Conservation (phyloP, 2,888 invertebrate genomes). For the Zhengitettix transpicula region DNA sequence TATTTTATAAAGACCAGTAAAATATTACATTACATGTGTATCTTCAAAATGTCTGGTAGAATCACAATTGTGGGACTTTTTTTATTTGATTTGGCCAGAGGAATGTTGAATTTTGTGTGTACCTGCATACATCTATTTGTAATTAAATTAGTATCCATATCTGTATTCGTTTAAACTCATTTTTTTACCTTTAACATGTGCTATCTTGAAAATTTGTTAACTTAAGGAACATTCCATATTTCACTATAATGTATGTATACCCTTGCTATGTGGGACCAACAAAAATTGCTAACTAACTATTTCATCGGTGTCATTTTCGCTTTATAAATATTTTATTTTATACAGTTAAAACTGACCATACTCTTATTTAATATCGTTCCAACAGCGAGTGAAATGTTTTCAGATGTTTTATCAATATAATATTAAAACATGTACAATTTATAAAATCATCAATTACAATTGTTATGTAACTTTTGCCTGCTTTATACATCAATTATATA, state of each 20-base stretch:
- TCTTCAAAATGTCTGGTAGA: too few relatives aligned
- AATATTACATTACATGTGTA: too few relatives aligned
- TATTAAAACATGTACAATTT: slow-evolving; percentile 9
- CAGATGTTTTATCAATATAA: not conserved
- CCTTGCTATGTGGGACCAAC: slow-evolving; percentile 14
- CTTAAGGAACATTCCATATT: slow-evolving; percentile 5
- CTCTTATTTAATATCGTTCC: slow-evolving; percentile 1
- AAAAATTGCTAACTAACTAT: not conserved
- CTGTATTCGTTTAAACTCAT: not conserved
- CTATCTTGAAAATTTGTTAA: not conserved
- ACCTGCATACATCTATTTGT: too few relatives aligned
- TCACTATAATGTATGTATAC: slow-evolving; percentile 5
- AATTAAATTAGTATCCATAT: too few relatives aligned
- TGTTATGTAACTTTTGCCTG: slow-evolving; percentile 7
- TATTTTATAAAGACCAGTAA: too few relatives aligned
- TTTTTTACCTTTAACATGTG: not conserved
- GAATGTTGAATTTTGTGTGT: too few relatives aligned
- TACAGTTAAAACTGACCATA: too few relatives aligned
- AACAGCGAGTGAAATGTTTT: slow-evolving; percentile 8
- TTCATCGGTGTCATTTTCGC: not conserved
- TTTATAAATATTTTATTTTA: not conserved
- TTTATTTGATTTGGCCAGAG: too few relatives aligned
- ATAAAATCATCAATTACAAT: slow-evolving; percentile 6
- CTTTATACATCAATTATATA: slow-evolving; percentile 1
- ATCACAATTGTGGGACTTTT: too few relatives aligned